These are phyloP conservation scores for Propithecus coquereli DNA, from an alignment of 2,113 vertebrate species.

Conservation along the genomic window DNA sequence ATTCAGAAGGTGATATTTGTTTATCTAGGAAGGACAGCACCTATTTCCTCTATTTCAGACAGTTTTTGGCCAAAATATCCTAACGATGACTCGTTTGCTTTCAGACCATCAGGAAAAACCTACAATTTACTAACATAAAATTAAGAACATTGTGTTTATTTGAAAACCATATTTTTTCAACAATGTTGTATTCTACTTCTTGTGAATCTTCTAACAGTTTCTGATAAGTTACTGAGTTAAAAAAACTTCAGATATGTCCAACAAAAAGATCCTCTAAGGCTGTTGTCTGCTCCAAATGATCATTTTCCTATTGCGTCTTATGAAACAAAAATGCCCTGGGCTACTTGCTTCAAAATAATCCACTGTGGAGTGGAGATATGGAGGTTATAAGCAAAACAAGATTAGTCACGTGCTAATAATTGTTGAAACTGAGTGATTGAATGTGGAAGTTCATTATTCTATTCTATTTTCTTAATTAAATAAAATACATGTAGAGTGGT, in stretches of 20 bases:
- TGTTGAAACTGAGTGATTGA: not conserved
- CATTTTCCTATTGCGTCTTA: not conserved
- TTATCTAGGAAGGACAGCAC: not conserved
- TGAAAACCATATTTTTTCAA: not conserved
- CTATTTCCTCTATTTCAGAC: not conserved
- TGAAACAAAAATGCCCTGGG: not conserved
- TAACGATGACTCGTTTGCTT: not conserved
- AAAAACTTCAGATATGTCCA: not conserved
- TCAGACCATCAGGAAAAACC: not conserved
- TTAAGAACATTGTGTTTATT: not conserved
- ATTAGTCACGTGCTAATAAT: not conserved
- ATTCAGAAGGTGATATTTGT: not conserved
- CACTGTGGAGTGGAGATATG: not conserved
- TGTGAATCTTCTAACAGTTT: not conserved
- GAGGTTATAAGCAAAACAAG: not conserved
- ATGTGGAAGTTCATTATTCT: not conserved
- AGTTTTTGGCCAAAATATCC: not conserved
- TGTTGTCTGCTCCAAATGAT: not conserved
- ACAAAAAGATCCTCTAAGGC: not conserved
- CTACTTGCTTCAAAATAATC: not conserved
- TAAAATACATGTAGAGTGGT: not conserved
- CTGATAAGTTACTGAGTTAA: not conserved
- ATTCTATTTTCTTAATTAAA: constrained; percentile 37
- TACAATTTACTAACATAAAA: constrained; percentile 20
- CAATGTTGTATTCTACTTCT: not conserved